A percentile compares a stretch with the other conserved stretches of the same genome.
Conservation (phyloP, 2,888 invertebrate genomes). For the Ephialtes manifestator region DNA sequence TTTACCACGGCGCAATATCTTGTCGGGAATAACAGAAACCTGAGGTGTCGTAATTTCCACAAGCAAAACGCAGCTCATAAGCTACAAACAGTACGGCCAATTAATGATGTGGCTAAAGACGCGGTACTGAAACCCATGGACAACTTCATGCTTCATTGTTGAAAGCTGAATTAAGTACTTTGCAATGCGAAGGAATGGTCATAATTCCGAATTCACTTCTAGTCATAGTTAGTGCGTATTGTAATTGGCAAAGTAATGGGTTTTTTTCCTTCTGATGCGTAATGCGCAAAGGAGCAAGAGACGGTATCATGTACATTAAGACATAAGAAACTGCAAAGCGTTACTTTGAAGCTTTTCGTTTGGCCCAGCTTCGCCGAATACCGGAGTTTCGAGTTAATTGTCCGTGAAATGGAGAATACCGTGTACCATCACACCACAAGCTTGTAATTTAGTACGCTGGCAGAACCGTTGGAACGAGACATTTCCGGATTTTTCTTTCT, state of each 20-base stretch:
- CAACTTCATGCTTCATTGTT: slow-evolving; percentile 28
- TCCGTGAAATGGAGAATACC: slow-evolving; percentile 66
- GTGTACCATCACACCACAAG: slow-evolving; percentile 29
- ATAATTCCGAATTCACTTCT: neutral
- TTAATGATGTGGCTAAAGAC: slow-evolving; percentile 39
- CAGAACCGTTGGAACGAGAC: slow-evolving; percentile 49
- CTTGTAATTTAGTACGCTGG: slow-evolving; percentile 54
- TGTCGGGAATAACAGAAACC: slow-evolving; percentile 71
- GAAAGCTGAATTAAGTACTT: neutral
- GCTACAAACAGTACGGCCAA: slow-evolving; percentile 4
- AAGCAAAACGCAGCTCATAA: slow-evolving; percentile 37
- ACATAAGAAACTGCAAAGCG: slow-evolving; percentile 23
- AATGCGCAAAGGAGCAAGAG: neutral
- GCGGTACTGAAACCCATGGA: slow-evolving; percentile 8
- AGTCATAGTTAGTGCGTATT: neutral
- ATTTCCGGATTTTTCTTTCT: slow-evolving; percentile 36
- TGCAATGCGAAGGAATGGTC: neutral
- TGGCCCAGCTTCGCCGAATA: slow-evolving; percentile 37
- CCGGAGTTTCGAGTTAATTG: slow-evolving; percentile 60
- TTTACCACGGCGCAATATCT: slow-evolving; percentile 73
- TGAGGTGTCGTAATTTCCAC: slow-evolving; percentile 73
- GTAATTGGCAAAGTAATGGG: neutral
- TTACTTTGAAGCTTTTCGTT: slow-evolving; percentile 41
- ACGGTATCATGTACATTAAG: neutral
- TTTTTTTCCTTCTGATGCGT: neutral